Base-by-base conservation (phyloP, 2,113 vertebrate species). In the Conger conger region DNA sequence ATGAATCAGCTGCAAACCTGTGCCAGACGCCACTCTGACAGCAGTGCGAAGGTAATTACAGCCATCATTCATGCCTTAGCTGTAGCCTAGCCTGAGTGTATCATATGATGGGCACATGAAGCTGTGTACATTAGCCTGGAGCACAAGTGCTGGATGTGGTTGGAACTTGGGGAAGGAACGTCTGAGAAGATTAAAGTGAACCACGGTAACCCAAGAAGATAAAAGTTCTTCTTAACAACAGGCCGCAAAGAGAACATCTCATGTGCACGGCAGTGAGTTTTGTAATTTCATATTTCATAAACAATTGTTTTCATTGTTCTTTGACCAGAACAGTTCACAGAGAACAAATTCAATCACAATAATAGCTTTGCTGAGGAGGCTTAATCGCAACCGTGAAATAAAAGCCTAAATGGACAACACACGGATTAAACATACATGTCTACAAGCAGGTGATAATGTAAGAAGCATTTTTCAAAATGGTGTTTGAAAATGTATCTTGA, bases 1-100 rank as follows among this genome's bases (percentile, higher is more conserved):
- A 96, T 99, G 93, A 97, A 90, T 92, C 97, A 97, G 92, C 97
- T 99, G 83, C 97, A 97, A 89, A 95, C 97, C 73, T 99, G 97
- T 93, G 95, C 96, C 93, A 97, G 97, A 90, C 94, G 96, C 85
- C 97, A 97, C 93, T 97, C 96, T 82, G 97, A 99, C 94, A 93
- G 90, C 87, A 96, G 94, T 93, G 93, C 96, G 77, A 98, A 98
- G 97, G 98, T 99, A 93, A 16, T 89, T 82, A 38, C 81, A 27
- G 80, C 30, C 50, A 6, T 37, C 82, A 83, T 20, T 53, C 57
- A n/a, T 18, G 30, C 45, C 15, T n/a, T 33, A n/a, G 20, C 73
- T 18, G 35, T 57, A 50, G 16, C 81, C 27, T 6, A 42, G 36
- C 40, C 79, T 17, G 4, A 13, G 23, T 80, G 79, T n/a, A 0